Percentiles rank a stretch among this genome's conserved stretches.
Evolutionary conservation across 2,113 vertebrate genomes (phyloP).

Genomic region (Scomber japonicus): DNA sequence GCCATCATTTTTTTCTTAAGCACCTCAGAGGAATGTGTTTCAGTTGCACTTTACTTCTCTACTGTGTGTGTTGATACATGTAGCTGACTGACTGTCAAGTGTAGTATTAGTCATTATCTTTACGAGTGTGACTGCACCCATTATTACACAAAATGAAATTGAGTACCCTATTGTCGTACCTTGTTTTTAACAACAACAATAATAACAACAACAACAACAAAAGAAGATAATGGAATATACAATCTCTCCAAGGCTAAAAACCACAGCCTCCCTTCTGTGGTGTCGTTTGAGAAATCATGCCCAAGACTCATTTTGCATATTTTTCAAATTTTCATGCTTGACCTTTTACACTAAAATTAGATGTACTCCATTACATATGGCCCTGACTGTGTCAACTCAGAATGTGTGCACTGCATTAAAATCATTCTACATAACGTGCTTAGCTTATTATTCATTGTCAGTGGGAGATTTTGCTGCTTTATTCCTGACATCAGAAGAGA

Average conservation of each 20-base stretch:
- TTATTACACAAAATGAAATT: background rate
- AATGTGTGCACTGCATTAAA: slow-evolving; percentile 28
- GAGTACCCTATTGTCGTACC: background rate
- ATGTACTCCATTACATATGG: slow-evolving; percentile 22
- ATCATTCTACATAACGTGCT: slow-evolving; percentile 26
- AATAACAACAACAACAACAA: too few relatives aligned
- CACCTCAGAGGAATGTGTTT: slow-evolving; percentile 17
- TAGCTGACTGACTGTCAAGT: background rate
- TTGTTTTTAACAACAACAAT: background rate
- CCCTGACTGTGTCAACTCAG: background rate
- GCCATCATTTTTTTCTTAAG: slow-evolving; percentile 20
- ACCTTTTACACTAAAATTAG: slow-evolving; percentile 46
- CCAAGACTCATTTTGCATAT: slow-evolving; percentile 1
- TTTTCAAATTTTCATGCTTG: slow-evolving; percentile 42
- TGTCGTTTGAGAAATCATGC: slow-evolving; percentile 15
- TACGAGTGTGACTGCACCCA: background rate
- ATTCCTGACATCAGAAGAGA: background rate
- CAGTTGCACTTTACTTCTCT: slow-evolving; percentile 5
- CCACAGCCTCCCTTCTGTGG: background rate
- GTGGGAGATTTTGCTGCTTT: slow-evolving; percentile 1
- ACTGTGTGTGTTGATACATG: slow-evolving; percentile 24
- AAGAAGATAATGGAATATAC: background rate
- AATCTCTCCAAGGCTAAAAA: slow-evolving; percentile 9
- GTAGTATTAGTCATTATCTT: background rate
- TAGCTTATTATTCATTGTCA: slow-evolving; percentile 8